Conservation (phyloP, 2,888 invertebrate genomes). For the Ferdinandea cuprea region DNA sequence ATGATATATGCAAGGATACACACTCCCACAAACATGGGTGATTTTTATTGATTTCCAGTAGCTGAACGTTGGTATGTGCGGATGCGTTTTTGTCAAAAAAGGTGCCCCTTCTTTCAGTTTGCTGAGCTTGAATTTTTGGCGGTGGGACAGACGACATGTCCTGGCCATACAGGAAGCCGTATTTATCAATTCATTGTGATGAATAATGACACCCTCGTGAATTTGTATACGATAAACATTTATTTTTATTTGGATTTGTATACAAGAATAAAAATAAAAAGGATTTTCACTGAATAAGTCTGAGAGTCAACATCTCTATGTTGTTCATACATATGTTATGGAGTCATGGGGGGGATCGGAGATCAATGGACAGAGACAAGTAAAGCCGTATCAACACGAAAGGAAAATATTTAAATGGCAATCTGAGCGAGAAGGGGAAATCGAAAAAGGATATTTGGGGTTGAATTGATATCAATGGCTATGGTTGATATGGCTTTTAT, state of each 20-base stretch:
- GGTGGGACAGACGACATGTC: background rate
- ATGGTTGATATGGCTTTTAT: conserved; percentile 15
- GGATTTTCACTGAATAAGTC: conserved; percentile 35
- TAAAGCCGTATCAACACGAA: conserved; percentile 39
- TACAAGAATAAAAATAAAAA: conserved; percentile 52
- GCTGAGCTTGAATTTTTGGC: background rate
- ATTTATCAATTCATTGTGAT: conserved; percentile 72
- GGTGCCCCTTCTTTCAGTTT: background rate
- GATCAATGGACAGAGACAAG: conserved; percentile 49
- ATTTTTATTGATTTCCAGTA: conserved; percentile 14
- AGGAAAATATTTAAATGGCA: conserved; percentile 45
- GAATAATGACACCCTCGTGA: conserved; percentile 70
- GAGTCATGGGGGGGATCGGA: conserved; percentile 21
- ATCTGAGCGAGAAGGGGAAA: conserved; percentile 10
- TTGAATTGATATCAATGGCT: conserved; percentile 25
- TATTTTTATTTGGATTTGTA: conserved; percentile 33
- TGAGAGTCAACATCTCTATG: conserved; percentile 56
- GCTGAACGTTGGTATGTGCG: background rate
- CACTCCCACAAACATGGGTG: background rate
- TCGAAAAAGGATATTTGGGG: conserved; percentile 29
- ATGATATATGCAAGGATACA: background rate
- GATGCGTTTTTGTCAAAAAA: conserved; percentile 45
- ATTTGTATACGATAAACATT: conserved; percentile 65
- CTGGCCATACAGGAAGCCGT: conserved; percentile 42
- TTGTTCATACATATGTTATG: conserved; percentile 1